phyloP scores from a whole-genome alignment of 2,113 vertebrate genomes.

The Kryptolebias marmoratus region DNA sequence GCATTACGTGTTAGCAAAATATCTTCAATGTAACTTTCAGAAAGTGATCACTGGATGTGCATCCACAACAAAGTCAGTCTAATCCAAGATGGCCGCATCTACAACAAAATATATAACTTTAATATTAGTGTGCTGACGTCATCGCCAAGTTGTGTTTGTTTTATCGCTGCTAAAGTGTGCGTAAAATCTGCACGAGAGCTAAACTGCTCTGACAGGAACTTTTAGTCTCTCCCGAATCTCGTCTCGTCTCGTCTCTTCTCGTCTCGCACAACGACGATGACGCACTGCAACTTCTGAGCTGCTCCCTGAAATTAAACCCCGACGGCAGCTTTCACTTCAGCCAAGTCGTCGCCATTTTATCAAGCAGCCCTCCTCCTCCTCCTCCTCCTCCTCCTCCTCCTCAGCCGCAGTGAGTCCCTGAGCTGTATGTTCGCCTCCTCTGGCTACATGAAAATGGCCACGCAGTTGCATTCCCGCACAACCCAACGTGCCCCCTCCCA shows the following conservation, averaged over 20 bases:
- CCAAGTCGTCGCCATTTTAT: conserved; percentile 79
- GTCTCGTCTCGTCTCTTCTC: background rate
- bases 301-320: conserved; percentile 23
- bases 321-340: conserved; percentile 40
- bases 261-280: conserved; percentile 1
- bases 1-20: too few relatives aligned
- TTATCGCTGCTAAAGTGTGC: too few relatives aligned
- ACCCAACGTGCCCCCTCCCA: conserved; percentile 29
- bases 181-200: background rate
- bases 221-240: background rate
- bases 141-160: too few relatives aligned
- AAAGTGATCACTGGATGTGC: too few relatives aligned
- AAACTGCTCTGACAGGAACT: conserved; percentile 25
- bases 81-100: too few relatives aligned
- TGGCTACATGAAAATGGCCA: conserved; percentile 68
- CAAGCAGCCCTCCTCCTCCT: conserved; percentile 60
- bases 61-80: too few relatives aligned
- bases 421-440: conserved; percentile 53
- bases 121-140: too few relatives aligned
- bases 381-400: conserved; percentile 47
- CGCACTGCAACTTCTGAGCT: conserved; percentile 55
- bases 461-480: conserved; percentile 74
- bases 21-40: too few relatives aligned
- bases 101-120: too few relatives aligned
- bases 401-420: conserved; percentile 56